These are phyloP conservation scores for Microtus richardsoni DNA, from an alignment of 2,113 vertebrate genomes.

Conservation along the genomic window DNA sequence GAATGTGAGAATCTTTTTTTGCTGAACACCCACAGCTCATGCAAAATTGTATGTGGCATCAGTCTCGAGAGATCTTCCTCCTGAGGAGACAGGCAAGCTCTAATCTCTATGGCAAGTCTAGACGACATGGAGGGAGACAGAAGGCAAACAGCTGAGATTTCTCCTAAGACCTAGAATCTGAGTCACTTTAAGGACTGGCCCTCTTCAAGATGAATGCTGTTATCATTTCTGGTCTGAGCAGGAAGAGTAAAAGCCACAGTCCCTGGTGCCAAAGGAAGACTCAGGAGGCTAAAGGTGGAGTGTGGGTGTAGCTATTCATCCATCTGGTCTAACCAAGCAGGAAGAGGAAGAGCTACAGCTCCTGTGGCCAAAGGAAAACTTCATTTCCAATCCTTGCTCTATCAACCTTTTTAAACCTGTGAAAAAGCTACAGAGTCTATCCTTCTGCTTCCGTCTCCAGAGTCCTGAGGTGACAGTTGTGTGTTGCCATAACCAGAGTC, in stretches of 20 bases:
- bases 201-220: background rate
- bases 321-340: background rate
- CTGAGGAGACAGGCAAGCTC: background rate
- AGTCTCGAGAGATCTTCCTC: background rate
- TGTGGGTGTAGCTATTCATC: fast-evolving
- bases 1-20: fast-evolving
- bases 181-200: background rate
- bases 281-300: background rate
- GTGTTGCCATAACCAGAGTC: background rate
- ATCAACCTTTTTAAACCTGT: fast-evolving
- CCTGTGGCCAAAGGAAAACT: too few species aligned
- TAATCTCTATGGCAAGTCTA: background rate
- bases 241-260: too few species aligned
- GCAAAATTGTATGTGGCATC: background rate
- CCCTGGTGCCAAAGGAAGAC: too few species aligned
- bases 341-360: too few species aligned
- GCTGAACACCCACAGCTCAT: background rate
- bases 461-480: background rate
- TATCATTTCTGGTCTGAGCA: background rate
- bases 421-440: background rate
- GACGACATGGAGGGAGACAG: background rate
- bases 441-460: background rate
- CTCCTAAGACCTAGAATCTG: background rate
- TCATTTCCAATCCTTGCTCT: background rate
- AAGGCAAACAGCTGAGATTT: background rate